Percentiles rank a stretch among this genome's conserved stretches.
Evolutionary conservation across 2,113 vertebrate species (phyloP).

Genomic region (Hyla sarda): DNA sequence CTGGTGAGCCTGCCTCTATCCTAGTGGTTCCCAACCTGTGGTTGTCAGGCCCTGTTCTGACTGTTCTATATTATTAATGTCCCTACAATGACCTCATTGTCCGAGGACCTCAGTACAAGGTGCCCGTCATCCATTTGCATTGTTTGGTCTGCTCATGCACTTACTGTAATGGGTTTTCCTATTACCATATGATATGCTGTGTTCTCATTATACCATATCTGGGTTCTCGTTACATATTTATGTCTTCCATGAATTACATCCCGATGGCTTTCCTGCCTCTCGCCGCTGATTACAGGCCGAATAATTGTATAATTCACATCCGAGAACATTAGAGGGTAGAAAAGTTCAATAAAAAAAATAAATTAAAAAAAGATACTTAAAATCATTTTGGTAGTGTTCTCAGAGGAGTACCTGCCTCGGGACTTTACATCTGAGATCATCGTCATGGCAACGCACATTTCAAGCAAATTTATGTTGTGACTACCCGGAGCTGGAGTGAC

Average conservation of each 20-base stretch:
- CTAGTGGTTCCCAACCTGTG: too few relatives aligned
- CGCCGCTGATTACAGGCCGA: neutral
- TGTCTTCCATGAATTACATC: neutral
- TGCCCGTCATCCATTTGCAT: neutral
- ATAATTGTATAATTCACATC: neutral
- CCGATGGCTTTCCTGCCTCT: neutral
- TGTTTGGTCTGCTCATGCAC: slow-evolving; percentile 1
- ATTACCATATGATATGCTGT: neutral
- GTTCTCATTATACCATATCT: neutral
- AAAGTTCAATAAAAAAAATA: too few relatives aligned
- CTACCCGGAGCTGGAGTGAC: slow-evolving; percentile 7
- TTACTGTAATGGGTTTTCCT: slow-evolving; percentile 36
- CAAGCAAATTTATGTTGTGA: slow-evolving; percentile 50
- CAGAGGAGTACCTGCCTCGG: slow-evolving; percentile 2
- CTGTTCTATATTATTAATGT: too few relatives aligned
- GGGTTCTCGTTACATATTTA: neutral
- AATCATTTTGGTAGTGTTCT: slow-evolving; percentile 7
- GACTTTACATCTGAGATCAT: slow-evolving; percentile 22
- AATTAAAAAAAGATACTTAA: too few relatives aligned
- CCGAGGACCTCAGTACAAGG: neutral
- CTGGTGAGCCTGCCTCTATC: neutral
- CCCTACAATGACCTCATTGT: neutral
- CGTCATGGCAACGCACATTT: slow-evolving; percentile 28
- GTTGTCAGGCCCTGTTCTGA: neutral
- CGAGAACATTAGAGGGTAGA: neutral